Conservation (phyloP, 35 echinoderm and acorn worm species). For the Chiridota heheva region DNA sequence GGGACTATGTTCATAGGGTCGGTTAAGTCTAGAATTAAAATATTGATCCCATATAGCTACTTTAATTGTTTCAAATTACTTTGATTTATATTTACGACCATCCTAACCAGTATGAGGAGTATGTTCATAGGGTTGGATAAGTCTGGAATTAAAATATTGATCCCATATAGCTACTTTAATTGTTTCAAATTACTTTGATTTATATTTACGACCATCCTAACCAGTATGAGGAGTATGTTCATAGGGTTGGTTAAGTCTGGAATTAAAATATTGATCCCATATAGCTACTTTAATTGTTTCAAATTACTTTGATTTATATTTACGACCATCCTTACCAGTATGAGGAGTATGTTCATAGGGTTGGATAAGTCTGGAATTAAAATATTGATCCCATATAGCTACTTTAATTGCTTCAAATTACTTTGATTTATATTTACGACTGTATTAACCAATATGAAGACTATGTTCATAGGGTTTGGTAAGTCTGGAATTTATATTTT, state of each 20-base stretch:
- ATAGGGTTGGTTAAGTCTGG: slow-evolving; percentile 84
- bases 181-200: slow-evolving; percentile 83
- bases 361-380: slow-evolving; percentile 42
- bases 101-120: slow-evolving; percentile 98
- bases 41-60: too few species aligned
- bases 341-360: slow-evolving; percentile 88
- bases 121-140: slow-evolving; percentile 96
- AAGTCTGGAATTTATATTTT: not conserved
- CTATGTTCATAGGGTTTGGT: slow-evolving; percentile 86
- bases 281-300: too few species aligned
- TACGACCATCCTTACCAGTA: slow-evolving; percentile 87
- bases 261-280: not conserved
- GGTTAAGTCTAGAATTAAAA: slow-evolving; percentile 49
- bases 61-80: too few species aligned
- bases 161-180: too few species aligned
- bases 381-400: too few species aligned
- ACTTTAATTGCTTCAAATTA: too few species aligned
- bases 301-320: slow-evolving; percentile 68
- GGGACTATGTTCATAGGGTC: slow-evolving; percentile 96
- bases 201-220: slow-evolving; percentile 96
- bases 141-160: not conserved
- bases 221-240: slow-evolving; percentile 98
- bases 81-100: slow-evolving; percentile 92
- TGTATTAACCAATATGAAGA: slow-evolving; percentile 88
- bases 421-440: slow-evolving; percentile 75